A percentile compares a stretch with the other conserved stretches of the same genome.
These are phyloP conservation scores for Oreochromis grahami DNA, from an alignment of 2,797 vertebrate species.

Conservation along the genomic window DNA sequence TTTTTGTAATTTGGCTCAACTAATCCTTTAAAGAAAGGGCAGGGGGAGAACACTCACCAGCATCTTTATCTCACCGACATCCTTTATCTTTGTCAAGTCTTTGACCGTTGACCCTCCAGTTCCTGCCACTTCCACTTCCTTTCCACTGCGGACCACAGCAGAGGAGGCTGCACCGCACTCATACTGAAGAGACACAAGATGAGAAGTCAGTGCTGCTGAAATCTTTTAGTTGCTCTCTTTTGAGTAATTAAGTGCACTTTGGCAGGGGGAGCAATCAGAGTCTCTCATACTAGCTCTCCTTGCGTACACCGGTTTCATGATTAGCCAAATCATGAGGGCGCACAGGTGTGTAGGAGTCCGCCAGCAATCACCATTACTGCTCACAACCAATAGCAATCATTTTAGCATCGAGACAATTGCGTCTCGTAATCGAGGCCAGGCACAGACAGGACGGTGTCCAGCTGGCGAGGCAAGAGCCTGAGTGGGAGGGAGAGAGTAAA, in stretches of 20 bases:
- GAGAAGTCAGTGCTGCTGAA: background rate
- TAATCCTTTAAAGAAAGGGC: background rate
- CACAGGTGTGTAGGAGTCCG: slow-evolving; percentile 68
- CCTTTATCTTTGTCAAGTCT: slow-evolving; percentile 34
- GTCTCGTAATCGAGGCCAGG: slow-evolving; percentile 57
- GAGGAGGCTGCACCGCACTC: slow-evolving; percentile 19
- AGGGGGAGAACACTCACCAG: slow-evolving; percentile 47
- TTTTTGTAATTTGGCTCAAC: background rate
- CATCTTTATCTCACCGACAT: slow-evolving; percentile 45
- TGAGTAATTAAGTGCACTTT: slow-evolving; percentile 5
- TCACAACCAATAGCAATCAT: slow-evolving; percentile 68
- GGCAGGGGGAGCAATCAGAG: slow-evolving; percentile 22
- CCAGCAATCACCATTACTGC: slow-evolving; percentile 69
- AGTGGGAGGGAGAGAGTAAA: slow-evolving; percentile 14
- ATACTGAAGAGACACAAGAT: slow-evolving; percentile 34
- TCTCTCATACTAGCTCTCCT: slow-evolving; percentile 16
- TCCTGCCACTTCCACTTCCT: slow-evolving; percentile 32
- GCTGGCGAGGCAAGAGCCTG: slow-evolving; percentile 42
- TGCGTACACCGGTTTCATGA: slow-evolving; percentile 28
- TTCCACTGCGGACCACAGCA: slow-evolving; percentile 3
- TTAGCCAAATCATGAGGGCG: slow-evolving; percentile 37
- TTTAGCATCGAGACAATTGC: slow-evolving; percentile 62
- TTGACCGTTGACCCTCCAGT: slow-evolving; percentile 28
- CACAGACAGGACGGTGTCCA: slow-evolving; percentile 53
- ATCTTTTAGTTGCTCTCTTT: slow-evolving; percentile 7